These are phyloP conservation scores for Caligus rogercresseyi DNA, from an alignment of 1,140 invertebrate genomes.

Conservation along the genomic window DNA sequence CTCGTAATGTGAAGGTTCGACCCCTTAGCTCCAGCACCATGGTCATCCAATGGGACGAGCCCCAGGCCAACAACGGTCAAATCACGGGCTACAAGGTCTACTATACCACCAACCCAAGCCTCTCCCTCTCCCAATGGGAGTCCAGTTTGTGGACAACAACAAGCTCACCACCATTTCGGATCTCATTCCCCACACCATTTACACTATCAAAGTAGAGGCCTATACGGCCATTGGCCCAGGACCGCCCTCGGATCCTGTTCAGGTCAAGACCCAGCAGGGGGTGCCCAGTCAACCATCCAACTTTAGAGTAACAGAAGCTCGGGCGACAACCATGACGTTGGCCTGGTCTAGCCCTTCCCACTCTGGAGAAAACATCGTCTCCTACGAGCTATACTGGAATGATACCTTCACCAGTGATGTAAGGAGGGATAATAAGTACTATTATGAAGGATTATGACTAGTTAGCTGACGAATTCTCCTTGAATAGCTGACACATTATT, in stretches of 20 bases:
- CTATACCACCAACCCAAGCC: constrained; percentile 71
- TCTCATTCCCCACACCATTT: constrained; percentile 65
- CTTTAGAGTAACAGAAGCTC: constrained; percentile 57
- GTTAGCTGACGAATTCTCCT: background rate
- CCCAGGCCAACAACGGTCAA: constrained; percentile 87
- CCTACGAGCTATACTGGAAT: constrained; percentile 93
- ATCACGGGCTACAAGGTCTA: constrained; percentile 95
- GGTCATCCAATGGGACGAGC: constrained; percentile 90
- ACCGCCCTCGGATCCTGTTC: constrained; percentile 70
- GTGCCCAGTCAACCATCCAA: constrained; percentile 86
- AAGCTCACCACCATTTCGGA: constrained; percentile 81
- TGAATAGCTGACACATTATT: too few species aligned
- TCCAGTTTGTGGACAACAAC: constrained; percentile 81
- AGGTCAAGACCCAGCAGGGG: constrained; percentile 52
- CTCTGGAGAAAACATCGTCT: constrained; percentile 74
- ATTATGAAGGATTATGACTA: background rate
- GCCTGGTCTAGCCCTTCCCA: constrained; percentile 75
- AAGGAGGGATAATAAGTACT: constrained; percentile 24
- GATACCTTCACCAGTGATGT: constrained; percentile 73
- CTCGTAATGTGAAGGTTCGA: constrained; percentile 73
- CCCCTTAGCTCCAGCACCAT: constrained; percentile 85
- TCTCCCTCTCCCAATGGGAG: constrained; percentile 71
- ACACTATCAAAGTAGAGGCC: constrained; percentile 77
- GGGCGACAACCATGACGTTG: constrained; percentile 56
- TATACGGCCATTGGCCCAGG: constrained; percentile 76